These are phyloP conservation scores for Todiramphus saurophagus DNA, from an alignment of 2,113 vertebrate genomes.

Conservation along the genomic window DNA sequence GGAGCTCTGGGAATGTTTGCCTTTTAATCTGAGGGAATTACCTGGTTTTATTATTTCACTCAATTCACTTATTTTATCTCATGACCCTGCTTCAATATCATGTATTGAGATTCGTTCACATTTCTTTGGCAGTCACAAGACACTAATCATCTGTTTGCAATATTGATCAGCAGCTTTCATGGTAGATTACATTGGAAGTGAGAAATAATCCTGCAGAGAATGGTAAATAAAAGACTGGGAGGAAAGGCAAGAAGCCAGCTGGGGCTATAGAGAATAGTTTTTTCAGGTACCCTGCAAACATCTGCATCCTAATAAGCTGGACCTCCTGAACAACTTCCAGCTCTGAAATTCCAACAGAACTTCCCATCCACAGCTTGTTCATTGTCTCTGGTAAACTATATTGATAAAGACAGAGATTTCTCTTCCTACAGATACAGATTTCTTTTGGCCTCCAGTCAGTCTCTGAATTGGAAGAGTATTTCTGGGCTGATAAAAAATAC, in stretches of 20 bases:
- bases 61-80: conserved; percentile 34
- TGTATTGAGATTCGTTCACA: conserved; percentile 33
- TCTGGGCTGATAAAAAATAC: not conserved
- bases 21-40: conserved; percentile 17
- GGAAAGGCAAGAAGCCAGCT: not conserved
- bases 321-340: not conserved
- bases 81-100: not conserved
- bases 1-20: conserved; percentile 14
- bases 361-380: not conserved
- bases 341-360: not conserved
- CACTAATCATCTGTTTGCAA: conserved; percentile 45
- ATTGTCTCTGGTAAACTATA: not conserved
- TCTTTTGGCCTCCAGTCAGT: not conserved
- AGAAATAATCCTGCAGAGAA: conserved; percentile 6
- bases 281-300: not conserved
- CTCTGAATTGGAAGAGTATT: not conserved
- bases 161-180: conserved; percentile 49
- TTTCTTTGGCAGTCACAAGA: conserved; percentile 30
- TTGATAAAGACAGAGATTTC: not conserved
- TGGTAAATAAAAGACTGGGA: not conserved
- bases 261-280: not conserved
- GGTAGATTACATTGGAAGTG: conserved; percentile 12
- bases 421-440: not conserved
- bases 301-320: not conserved
- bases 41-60: not conserved